Base-by-base conservation (phyloP, 1,140 invertebrate species). In the Bicyclus anynana region DNA sequence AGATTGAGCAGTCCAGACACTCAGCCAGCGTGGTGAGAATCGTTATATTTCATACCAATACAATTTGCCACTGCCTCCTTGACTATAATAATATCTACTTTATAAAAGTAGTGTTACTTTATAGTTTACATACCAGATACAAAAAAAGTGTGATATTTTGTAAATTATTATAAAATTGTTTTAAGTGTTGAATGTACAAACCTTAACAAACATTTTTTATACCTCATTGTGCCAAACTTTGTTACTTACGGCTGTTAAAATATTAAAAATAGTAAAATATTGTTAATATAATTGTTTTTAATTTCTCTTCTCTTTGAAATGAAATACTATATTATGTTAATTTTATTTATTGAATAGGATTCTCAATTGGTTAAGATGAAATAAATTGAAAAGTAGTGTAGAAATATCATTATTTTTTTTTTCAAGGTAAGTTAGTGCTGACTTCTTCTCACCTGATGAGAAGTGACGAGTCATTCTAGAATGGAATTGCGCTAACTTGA, bases 191-290 rank as follows among this genome's bases (percentile, higher is more conserved):
- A 50, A 33, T 59, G 56, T 56, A 14, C 33, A 55, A 53, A 63
- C 59, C 52, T 55, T 60, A 40, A 51, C 53, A 56, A 63, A 44
- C 60, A 54, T 59, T 46, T 2, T 44, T 2, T 44, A 20, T 65
- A 58, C 51, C 26, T 54, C 9, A 47, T 21, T 58, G 54, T 67
- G 46, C 53, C 65, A 67, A 61, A 61, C 62, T 55, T 62, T 66
- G 53, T 67, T 59, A 47, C 10, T 50, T 52, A 23, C 59, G 59
- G n/a, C n/a, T 51, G 48, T 47, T 50, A 66, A 53, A 53, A 49
- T 64, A 63, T 55, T 50, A 54, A 67, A 42, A 38, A 59, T 58
- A 60, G 44, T 38, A 59, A 52, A 53, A 59, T 48, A 48, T 59
- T 18, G n/a, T 59, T 21, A 37, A 53, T 5, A 20, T 47, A n/a